Conservation (phyloP, 1,140 invertebrate genomes). For the Akabosia matsudoensis region DNA sequence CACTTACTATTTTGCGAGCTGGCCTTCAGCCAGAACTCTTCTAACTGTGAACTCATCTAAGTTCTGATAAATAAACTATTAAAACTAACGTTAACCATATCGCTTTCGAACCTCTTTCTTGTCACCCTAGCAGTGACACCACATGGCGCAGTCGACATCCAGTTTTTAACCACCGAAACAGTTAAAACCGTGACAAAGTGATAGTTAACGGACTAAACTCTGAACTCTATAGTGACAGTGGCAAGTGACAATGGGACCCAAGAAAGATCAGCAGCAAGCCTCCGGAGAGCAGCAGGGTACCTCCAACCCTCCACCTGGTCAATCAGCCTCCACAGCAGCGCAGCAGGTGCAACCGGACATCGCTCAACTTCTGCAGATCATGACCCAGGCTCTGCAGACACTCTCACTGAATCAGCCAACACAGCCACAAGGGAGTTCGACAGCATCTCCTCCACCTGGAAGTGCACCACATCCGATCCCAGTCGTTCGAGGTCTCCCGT, state of each 20-base stretch:
- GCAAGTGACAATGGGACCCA: background rate
- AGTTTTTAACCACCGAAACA: no score
- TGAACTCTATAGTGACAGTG: background rate
- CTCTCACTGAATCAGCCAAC: no score
- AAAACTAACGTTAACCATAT: background rate
- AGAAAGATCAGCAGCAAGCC: background rate
- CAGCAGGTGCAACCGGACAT: background rate
- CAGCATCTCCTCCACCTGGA: background rate
- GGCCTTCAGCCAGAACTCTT: no score
- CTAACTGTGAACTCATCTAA: no score
- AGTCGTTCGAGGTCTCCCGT: background rate
- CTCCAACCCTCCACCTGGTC: background rate
- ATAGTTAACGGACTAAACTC: background rate
- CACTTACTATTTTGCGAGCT: no score
- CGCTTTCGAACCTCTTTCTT: background rate
- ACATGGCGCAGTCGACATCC: conserved; percentile 7
- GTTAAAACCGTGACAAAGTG: no score
- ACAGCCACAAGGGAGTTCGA: background rate
- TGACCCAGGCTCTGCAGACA: background rate
- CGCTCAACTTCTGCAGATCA: background rate
- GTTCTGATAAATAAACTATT: background rate
- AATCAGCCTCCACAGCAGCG: background rate
- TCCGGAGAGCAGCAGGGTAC: background rate
- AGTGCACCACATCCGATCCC: background rate
- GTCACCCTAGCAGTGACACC: background rate